Conservation (phyloP, 1,140 invertebrate species). For the Oreohelix idahoensis region DNA sequence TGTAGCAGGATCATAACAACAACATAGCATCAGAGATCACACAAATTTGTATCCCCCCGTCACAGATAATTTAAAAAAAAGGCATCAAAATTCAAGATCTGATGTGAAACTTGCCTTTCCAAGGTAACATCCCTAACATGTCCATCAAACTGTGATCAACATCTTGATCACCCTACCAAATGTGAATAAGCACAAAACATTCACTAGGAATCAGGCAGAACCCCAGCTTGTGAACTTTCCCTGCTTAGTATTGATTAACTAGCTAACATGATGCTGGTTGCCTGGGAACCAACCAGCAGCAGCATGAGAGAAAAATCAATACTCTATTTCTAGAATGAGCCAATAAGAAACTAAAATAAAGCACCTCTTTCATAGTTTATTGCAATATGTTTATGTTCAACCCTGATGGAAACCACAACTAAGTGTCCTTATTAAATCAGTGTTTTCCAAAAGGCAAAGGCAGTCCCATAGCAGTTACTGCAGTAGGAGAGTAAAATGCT, state of each 20-base stretch:
- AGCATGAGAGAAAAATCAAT: conserved; percentile 11
- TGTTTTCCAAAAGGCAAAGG: too few species aligned
- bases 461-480: too few species aligned
- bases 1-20: too few species aligned
- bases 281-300: conserved; percentile 10
- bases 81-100: neutral
- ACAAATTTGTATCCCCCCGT: too few species aligned
- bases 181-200: neutral
- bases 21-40: too few species aligned
- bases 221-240: neutral
- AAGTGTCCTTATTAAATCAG: too few species aligned
- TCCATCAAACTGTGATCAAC: too few species aligned
- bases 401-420: too few species aligned
- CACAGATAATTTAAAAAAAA: too few species aligned
- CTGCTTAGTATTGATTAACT: conserved; percentile 23
- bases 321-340: neutral
- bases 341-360: neutral
- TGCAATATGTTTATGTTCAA: neutral
- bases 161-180: too few species aligned
- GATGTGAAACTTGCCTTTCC: neutral
- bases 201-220: neutral
- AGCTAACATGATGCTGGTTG: conserved; percentile 24
- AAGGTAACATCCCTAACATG: too few species aligned
- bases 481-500: too few species aligned
- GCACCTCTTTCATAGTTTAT: neutral